These are phyloP conservation scores for Wasmannia auropunctata DNA, from an alignment of 1,140 invertebrate genomes.

Conservation along the genomic window DNA sequence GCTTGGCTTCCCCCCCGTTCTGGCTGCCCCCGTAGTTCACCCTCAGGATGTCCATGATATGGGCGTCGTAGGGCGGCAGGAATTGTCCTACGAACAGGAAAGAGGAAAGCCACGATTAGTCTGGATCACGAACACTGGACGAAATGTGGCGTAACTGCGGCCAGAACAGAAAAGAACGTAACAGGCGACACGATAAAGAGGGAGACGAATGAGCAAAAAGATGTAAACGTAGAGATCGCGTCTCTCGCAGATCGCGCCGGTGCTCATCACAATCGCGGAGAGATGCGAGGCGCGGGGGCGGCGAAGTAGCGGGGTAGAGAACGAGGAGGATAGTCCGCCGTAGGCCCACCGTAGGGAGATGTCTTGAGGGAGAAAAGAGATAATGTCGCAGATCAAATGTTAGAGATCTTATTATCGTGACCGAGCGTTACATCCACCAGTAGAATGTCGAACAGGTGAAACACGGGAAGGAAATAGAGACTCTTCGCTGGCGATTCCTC, in stretches of 20 bases:
- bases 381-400: conserved; percentile 32
- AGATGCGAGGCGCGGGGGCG: conserved; percentile 8
- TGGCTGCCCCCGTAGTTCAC: conserved; percentile 49
- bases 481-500: not conserved
- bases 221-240: not conserved
- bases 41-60: conserved; percentile 72
- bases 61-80: conserved; percentile 51
- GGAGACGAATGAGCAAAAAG: not conserved
- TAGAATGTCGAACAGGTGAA: not conserved
- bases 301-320: conserved; percentile 27
- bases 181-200: not conserved
- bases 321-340: not conserved
- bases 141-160: conserved; percentile 5
- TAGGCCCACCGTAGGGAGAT: not conserved
- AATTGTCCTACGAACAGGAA: conserved; percentile 78
- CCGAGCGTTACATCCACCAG: not conserved
- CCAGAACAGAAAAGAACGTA: conserved; percentile 43
- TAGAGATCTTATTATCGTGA: conserved; percentile 38
- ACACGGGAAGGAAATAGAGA: not conserved
- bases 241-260: not conserved
- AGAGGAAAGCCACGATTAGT: conserved; percentile 62
- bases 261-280: conserved; percentile 13
- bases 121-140: not conserved
- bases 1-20: conserved; percentile 53
- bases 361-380: conserved; percentile 18